These are phyloP conservation scores for Paratrypauchen microcephalus DNA, from an alignment of 2,797 vertebrate genomes.

Conservation along the genomic window DNA sequence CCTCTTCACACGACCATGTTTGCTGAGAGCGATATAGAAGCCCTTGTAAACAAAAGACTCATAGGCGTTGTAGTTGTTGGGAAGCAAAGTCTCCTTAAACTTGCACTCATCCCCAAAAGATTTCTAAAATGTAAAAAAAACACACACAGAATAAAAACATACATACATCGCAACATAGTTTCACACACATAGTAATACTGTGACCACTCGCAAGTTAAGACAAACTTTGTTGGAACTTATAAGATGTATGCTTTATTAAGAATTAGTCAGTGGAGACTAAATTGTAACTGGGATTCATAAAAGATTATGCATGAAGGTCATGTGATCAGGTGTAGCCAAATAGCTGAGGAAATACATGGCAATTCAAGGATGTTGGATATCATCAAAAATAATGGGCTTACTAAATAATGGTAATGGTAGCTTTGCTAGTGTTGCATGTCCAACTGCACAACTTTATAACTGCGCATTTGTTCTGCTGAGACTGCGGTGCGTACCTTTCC, in stretches of 20 bases:
- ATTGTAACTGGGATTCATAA: too few relatives aligned
- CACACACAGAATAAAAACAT: constrained; percentile 21
- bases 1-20: constrained; percentile 87
- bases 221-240: too few relatives aligned
- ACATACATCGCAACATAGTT: neutral
- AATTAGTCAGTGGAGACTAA: too few relatives aligned
- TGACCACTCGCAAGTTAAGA: too few relatives aligned
- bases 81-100: constrained; percentile 92
- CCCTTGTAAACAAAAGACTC: constrained; percentile 88
- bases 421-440: too few relatives aligned
- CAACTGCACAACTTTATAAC: too few relatives aligned
- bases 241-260: too few relatives aligned
- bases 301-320: neutral
- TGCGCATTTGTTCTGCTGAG: constrained; percentile 30
- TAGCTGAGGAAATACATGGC: neutral
- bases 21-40: constrained; percentile 94
- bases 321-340: neutral
- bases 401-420: neutral
- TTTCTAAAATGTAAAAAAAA: constrained; percentile 68
- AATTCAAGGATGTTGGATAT: neutral
- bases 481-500: constrained; percentile 79
- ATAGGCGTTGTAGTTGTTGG: constrained; percentile 97
- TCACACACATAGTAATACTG: neutral
- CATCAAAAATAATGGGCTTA: neutral
- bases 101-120: constrained; percentile 92